Percentiles rank a stretch among this genome's conserved stretches.
phyloP scores from a whole-genome alignment of 2,888 invertebrate species.

The Drosophila mercatorum region DNA sequence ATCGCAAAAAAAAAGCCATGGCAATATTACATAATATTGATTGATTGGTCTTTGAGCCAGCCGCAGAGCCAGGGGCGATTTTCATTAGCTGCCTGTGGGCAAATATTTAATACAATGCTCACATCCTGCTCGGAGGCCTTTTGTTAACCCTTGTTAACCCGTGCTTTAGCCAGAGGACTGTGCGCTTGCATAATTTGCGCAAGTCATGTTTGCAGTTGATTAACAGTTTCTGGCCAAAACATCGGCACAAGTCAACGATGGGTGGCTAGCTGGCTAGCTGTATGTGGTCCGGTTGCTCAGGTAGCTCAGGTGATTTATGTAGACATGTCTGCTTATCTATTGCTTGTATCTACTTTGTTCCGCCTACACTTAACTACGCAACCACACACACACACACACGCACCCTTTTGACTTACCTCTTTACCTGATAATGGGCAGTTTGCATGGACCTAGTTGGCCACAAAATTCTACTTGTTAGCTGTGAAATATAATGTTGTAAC shows the following conservation, averaged over 20 bases:
- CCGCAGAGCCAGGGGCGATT: conserved; percentile 25
- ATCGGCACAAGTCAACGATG: conserved; percentile 47
- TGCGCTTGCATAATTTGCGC: conserved; percentile 67
- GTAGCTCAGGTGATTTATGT: conserved; percentile 68
- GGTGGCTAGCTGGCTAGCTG: neutral
- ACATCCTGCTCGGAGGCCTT: conserved; percentile 7
- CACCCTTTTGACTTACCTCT: conserved; percentile 17
- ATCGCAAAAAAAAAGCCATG: conserved; percentile 8
- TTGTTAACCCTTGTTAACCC: conserved; percentile 21
- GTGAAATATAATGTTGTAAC: conserved; percentile 54
- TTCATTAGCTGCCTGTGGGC: conserved; percentile 42
- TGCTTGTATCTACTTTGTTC: conserved; percentile 46
- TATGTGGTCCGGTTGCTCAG: conserved; percentile 29
- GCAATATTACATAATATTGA: conserved; percentile 13
- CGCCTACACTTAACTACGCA: conserved; percentile 9
- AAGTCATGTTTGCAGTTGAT: conserved; percentile 74
- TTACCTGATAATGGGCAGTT: conserved; percentile 44
- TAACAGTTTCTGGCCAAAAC: conserved; percentile 63
- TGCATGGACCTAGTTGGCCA: conserved; percentile 26
- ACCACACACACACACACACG: conserved; percentile 6
- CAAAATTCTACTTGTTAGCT: conserved; percentile 45
- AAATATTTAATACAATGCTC: conserved; percentile 49
- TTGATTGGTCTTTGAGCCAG: conserved; percentile 31
- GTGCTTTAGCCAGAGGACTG: conserved; percentile 32
- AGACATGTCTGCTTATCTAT: conserved; percentile 52